Conservation (phyloP, 2,797 vertebrate genomes). For the Sebastolobus alascanus region DNA sequence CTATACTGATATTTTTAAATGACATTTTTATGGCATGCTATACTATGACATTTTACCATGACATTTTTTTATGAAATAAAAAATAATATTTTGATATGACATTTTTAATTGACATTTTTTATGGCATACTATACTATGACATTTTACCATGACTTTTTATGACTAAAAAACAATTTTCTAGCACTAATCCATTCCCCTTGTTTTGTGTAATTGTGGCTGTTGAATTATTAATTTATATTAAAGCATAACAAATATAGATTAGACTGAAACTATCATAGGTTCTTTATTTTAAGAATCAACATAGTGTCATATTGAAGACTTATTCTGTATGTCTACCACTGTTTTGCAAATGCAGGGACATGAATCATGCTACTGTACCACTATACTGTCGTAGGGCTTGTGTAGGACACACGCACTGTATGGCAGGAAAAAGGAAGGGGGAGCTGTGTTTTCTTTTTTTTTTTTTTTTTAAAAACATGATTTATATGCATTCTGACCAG, state of each 20-base stretch:
- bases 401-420: not conserved
- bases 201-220: not conserved
- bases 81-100: too few species aligned
- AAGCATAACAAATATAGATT: not conserved
- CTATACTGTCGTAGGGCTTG: not conserved
- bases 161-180: not conserved
- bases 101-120: not conserved
- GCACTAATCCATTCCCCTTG: not conserved
- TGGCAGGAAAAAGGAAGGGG: not conserved
- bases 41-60: not conserved
- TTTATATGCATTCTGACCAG: not conserved
- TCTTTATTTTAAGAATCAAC: not conserved
- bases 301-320: not conserved
- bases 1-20: not conserved
- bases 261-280: not conserved
- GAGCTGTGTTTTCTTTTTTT: not conserved
- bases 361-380: not conserved
- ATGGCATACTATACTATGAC: not conserved
- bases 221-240: not conserved
- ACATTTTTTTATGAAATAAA: too few species aligned
- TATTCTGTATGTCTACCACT: not conserved
- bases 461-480: not conserved
- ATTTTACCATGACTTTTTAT: not conserved
- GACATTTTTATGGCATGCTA: not conserved
- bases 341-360: not conserved